Conservation (phyloP, 2,797 vertebrate species). For the Helostoma temminkii region DNA sequence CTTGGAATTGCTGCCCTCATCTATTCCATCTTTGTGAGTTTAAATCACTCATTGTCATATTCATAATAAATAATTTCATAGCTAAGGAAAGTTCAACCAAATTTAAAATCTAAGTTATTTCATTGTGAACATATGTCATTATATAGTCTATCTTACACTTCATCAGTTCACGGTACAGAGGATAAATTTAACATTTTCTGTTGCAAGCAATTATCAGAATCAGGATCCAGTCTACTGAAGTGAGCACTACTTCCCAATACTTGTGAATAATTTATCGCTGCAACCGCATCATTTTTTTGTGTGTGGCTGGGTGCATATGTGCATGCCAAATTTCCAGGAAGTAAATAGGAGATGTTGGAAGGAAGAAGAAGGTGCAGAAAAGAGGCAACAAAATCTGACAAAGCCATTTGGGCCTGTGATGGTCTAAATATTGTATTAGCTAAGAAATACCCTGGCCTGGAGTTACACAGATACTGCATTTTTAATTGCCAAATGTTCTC, state of each 20-base stretch:
- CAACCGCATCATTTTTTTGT: not conserved
- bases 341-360: too few relatives aligned
- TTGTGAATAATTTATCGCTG: not conserved
- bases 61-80: not conserved
- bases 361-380: too few relatives aligned
- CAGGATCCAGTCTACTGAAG: not conserved
- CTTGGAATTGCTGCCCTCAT: conserved; percentile 83
- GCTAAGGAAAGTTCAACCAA: too few relatives aligned
- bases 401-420: too few relatives aligned
- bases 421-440: too few relatives aligned
- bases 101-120: not conserved
- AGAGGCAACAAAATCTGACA: too few relatives aligned
- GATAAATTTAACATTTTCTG: too few relatives aligned
- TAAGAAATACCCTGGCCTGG: too few relatives aligned
- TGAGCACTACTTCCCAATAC: not conserved
- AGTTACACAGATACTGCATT: too few relatives aligned
- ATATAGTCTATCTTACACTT: not conserved
- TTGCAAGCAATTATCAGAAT: too few relatives aligned
- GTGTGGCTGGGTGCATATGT: not conserved
- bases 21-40: conserved; percentile 84
- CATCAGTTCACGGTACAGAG: too few relatives aligned
- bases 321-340: not conserved
- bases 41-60: not conserved
- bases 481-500: too few relatives aligned
- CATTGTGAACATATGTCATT: not conserved